Base-by-base conservation (phyloP, 2,888 invertebrate genomes). In the Plagodis pulveraria region DNA sequence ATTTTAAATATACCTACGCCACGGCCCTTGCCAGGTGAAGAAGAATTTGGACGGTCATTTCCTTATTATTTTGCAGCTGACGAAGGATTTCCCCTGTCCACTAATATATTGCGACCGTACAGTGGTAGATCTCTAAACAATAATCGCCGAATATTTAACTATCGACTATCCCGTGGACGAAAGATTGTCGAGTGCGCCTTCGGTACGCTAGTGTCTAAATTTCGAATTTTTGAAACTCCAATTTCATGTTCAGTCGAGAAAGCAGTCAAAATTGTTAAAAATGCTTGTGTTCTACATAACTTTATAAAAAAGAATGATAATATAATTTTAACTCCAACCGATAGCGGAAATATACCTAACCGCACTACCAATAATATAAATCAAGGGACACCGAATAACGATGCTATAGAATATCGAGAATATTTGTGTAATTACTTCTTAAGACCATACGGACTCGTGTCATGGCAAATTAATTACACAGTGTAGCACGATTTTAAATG, bases 371-470 rank as follows among this genome's bases (percentile, higher is more conserved):
- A 46, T n/a, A n/a, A n/a, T 46, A 46, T 33, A 46, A 46, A 46
- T 33, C 46, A 46, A 46, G 46, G 46, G 46, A 46, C 34, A 46
- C 46, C 46, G 46, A 46, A 46, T 46, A 46, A 46, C 46, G 46
- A 46, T 46, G 46, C 46, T 46, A 46, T 34, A 46, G 33, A 46
- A 46, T 34, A 46, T 46, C 46, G 46, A 46, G 22, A 46, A 22
- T 46, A 46, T 46, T 46, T 46, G 46, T 46, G 34, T 46, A 46
- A 33, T 46, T 46, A 46, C 46, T 46, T 46, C 46, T 46, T 46
- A 46, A 46, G n/a, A 46, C 46, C 46, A 46, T 46, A 46, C 46
- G 46, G 46, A 34, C 46, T 46, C 40, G 73, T 81, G 65, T 54
- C 80, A 4, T 38, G 38, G 38, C 38, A 38, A 38, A 38, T 0